Percentiles rank a stretch among this genome's conserved stretches.
phyloP scores from a whole-genome alignment of 2,888 invertebrate genomes.

The Eupithecia exiguata region DNA sequence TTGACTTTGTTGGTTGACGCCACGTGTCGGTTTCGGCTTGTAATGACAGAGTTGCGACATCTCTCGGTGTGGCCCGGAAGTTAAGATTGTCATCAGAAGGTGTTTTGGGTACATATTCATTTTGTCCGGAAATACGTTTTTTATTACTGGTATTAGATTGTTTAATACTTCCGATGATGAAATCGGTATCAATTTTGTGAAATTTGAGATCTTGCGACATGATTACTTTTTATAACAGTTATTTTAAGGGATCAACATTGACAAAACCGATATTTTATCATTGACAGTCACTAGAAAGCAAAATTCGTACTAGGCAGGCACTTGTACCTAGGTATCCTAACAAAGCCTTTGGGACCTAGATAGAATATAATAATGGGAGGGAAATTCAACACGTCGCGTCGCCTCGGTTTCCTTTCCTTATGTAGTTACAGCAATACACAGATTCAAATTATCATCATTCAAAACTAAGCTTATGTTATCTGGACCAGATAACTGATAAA shows the following conservation, averaged over 20 bases:
- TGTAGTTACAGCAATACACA: not conserved
- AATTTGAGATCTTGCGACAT: conserved; percentile 24
- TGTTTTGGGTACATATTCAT: conserved; percentile 66
- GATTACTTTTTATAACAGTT: not conserved
- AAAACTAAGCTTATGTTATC: not conserved
- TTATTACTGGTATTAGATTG: conserved; percentile 58
- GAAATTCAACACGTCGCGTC: not conserved
- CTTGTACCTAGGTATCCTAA: not conserved
- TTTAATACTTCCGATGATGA: conserved; percentile 21
- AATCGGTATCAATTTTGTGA: conserved; percentile 27
- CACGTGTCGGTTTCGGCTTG: conserved; percentile 64
- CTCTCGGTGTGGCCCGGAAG: conserved; percentile 79
- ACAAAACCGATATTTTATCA: not conserved
- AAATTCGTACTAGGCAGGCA: not conserved
- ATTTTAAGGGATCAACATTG: not conserved
- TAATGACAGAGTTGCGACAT: conserved; percentile 62
- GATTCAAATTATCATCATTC: too few relatives aligned
- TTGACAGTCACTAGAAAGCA: not conserved
- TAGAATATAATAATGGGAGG: not conserved
- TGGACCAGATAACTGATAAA: too few relatives aligned
- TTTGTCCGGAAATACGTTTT: conserved; percentile 60
- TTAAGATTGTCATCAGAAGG: conserved; percentile 65
- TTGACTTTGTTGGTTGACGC: conserved; percentile 58
- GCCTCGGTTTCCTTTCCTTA: not conserved
- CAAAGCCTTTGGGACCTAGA: not conserved